Conservation (phyloP, 2,797 vertebrate genomes). For the Anolis apletophallus region DNA sequence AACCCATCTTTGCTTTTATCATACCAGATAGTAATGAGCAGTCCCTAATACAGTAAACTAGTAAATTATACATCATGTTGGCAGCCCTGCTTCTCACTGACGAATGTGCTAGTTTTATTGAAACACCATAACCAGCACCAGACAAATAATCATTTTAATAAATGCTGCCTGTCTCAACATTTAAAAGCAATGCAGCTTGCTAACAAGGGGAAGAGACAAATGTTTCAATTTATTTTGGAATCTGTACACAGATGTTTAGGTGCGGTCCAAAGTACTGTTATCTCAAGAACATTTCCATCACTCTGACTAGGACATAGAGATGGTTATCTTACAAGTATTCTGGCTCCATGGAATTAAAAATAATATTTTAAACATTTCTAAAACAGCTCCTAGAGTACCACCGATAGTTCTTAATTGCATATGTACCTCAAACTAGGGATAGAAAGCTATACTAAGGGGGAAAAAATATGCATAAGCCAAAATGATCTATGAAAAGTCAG, state of each 20-base stretch:
- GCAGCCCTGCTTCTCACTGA: constrained; percentile 52
- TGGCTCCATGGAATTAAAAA: constrained; percentile 56
- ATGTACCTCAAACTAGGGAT: constrained; percentile 19
- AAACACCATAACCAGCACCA: constrained; percentile 35
- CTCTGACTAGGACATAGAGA: constrained; percentile 62
- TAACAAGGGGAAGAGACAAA: constrained; percentile 57
- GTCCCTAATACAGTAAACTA: constrained; percentile 25
- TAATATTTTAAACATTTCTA: constrained; percentile 57
- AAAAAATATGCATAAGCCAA: neutral
- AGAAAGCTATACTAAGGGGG: neutral
- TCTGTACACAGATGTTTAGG: constrained; percentile 44
- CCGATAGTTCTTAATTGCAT: constrained; percentile 58
- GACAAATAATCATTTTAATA: constrained; percentile 53
- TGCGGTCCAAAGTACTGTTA: constrained; percentile 38
- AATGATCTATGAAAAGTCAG: neutral
- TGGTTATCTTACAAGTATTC: constrained; percentile 53
- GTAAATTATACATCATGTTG: constrained; percentile 46
- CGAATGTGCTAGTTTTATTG: constrained; percentile 53
- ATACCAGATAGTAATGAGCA: constrained; percentile 33
- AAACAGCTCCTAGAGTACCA: constrained; percentile 45
- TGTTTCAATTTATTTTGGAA: constrained; percentile 54
- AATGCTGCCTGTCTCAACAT: constrained; percentile 40
- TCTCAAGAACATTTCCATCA: constrained; percentile 53
- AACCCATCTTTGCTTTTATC: constrained; percentile 33
- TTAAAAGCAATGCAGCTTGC: constrained; percentile 61